A percentile compares a stretch with the other conserved stretches of the same genome.
Evolutionary conservation across 2,797 vertebrate genomes (phyloP).

Genomic region (Trachops cirrhosus): DNA sequence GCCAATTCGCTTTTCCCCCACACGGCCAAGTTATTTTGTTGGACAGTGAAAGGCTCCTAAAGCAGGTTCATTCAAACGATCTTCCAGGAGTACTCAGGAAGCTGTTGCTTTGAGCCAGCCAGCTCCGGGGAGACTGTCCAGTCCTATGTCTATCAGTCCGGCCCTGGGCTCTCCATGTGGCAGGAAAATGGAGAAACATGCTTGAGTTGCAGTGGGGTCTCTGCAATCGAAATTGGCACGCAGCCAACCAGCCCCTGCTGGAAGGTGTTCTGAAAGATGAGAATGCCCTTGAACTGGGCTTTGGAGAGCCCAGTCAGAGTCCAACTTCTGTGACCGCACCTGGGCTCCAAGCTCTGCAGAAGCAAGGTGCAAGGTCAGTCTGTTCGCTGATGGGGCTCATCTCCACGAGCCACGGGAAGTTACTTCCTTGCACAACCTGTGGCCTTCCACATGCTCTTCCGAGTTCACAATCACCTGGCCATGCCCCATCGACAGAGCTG

Average conservation of each 20-base stretch:
- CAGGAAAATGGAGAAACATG: not conserved
- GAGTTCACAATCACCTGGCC: not conserved
- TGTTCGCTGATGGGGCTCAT: not conserved
- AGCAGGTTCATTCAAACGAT: too few species aligned
- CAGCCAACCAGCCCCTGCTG: not conserved
- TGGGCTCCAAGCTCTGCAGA: not conserved
- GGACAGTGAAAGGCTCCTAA: not conserved
- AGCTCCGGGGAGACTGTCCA: fast-evolving
- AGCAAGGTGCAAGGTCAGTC: not conserved
- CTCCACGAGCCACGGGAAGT: not conserved
- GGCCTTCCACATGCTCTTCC: not conserved
- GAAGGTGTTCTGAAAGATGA: not conserved
- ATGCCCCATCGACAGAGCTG: fast-evolving
- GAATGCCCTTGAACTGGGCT: not conserved
- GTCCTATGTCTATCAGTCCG: not conserved
- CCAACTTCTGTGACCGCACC: not conserved
- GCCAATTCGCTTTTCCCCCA: not conserved
- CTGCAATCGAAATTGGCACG: not conserved
- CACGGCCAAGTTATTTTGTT: not conserved
- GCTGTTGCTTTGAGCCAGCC: not conserved
- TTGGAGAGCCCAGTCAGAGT: not conserved
- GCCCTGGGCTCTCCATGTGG: not conserved
- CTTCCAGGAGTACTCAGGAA: not conserved
- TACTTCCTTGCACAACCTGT: not conserved
- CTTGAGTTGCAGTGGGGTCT: too few species aligned